phyloP scores from a whole-genome alignment of 2,113 vertebrate species.

The Camelus bactrianus region DNA sequence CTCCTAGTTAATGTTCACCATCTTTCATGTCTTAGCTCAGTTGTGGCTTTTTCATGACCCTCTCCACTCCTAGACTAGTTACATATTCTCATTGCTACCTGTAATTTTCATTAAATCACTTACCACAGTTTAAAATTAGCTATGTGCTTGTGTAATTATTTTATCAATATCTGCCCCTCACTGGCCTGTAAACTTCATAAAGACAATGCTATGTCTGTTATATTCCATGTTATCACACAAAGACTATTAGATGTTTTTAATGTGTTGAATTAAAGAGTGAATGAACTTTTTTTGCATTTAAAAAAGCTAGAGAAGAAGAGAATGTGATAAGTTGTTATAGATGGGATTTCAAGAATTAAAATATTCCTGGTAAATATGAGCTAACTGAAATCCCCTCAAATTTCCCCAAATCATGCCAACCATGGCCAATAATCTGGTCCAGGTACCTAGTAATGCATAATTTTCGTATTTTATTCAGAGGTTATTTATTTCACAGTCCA shows the following conservation, averaged over 20 bases:
- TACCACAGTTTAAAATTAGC: background rate
- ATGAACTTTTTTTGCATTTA: background rate
- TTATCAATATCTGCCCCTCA: background rate
- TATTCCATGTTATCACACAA: background rate
- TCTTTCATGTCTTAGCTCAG: background rate
- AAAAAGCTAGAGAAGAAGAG: background rate
- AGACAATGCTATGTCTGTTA: background rate
- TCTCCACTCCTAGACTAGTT: background rate
- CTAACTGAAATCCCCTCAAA: background rate
- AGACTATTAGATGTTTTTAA: background rate
- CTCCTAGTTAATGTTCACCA: background rate
- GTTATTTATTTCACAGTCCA: background rate
- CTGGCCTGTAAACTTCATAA: background rate
- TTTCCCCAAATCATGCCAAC: background rate
- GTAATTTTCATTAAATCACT: background rate
- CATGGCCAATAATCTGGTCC: background rate
- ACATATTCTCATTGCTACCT: background rate
- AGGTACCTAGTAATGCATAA: background rate
- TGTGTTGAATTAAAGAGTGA: background rate
- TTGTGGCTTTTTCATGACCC: background rate
- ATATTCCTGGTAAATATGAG: background rate
- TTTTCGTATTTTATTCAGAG: background rate
- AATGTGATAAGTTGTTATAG: background rate
- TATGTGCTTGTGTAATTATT: constrained; percentile 2
- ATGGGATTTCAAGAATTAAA: background rate